Conservation (phyloP, 2,113 vertebrate species). For the Glareola pratincola region DNA sequence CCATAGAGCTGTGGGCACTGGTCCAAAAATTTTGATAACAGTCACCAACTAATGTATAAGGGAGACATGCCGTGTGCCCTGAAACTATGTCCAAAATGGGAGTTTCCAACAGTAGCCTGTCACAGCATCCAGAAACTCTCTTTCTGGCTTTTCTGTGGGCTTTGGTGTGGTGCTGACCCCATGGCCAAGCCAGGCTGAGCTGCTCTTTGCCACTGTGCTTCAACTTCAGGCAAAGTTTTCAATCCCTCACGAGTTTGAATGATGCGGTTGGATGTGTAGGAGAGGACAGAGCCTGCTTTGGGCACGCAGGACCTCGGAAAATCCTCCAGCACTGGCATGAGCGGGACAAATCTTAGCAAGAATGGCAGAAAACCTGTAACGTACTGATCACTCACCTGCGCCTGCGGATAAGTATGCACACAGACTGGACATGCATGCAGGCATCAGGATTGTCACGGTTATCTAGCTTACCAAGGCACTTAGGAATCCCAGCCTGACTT, state of each 20-base stretch:
- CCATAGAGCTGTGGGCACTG: not conserved
- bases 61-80: accelerated
- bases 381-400: not conserved
- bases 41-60: not conserved
- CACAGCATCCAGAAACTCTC: not conserved
- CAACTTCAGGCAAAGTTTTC: not conserved
- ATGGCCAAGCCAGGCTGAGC: not conserved
- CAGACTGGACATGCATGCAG: not conserved
- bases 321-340: not conserved
- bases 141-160: not conserved
- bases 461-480: not conserved
- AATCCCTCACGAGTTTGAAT: not conserved
- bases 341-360: not conserved
- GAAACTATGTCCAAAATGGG: not conserved
- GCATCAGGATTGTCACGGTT: not conserved
- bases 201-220: not conserved
- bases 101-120: not conserved
- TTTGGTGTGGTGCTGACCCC: not conserved
- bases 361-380: not conserved
- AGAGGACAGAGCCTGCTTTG: not conserved
- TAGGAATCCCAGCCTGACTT: not conserved
- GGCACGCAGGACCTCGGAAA: not conserved
- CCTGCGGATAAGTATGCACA: not conserved
- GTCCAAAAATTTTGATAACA: not conserved
- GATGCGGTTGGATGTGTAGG: not conserved